Conservation (phyloP, 2,797 vertebrate species). For the Ficedula albicollis region DNA sequence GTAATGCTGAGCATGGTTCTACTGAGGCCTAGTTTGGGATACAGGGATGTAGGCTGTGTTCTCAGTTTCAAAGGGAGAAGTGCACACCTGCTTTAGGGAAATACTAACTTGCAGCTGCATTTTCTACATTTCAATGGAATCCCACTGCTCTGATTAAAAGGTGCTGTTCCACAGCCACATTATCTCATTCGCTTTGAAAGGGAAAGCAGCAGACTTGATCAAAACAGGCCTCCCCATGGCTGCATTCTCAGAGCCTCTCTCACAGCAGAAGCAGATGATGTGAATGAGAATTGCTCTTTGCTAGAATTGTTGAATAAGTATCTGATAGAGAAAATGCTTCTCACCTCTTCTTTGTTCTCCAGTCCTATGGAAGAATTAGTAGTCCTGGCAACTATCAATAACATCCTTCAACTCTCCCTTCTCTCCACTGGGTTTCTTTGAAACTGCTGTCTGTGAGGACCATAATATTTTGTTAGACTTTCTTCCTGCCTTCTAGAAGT, state of each 20-base stretch:
- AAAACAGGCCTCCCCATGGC: conserved; percentile 52
- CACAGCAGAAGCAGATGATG: conserved; percentile 21
- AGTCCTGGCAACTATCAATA: background rate
- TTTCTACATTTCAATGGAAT: conserved; percentile 36
- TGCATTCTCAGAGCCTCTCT: conserved; percentile 47
- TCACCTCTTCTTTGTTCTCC: conserved; percentile 42
- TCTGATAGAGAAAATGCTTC: conserved; percentile 47
- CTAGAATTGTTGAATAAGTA: conserved; percentile 47
- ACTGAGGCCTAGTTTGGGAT: background rate
- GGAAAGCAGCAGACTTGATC: conserved; percentile 53
- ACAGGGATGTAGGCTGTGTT: background rate
- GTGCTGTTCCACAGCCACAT: conserved; percentile 26
- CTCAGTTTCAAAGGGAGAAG: conserved; percentile 28
- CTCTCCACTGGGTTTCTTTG: background rate
- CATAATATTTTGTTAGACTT: background rate
- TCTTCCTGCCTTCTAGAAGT: background rate
- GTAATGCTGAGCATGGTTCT: background rate
- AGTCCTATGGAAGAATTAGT: conserved; percentile 27
- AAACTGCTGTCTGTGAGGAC: background rate
- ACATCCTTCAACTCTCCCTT: background rate
- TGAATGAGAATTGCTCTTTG: conserved; percentile 51
- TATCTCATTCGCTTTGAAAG: conserved; percentile 65
- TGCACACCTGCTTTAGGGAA: conserved; percentile 34
- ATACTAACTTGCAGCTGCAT: conserved; percentile 40
- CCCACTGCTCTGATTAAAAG: conserved; percentile 61